Percentiles rank a stretch among this genome's conserved stretches.
These are phyloP conservation scores for Pangasius krempfi DNA, from an alignment of 2,797 vertebrate species.

Conservation along the genomic window DNA sequence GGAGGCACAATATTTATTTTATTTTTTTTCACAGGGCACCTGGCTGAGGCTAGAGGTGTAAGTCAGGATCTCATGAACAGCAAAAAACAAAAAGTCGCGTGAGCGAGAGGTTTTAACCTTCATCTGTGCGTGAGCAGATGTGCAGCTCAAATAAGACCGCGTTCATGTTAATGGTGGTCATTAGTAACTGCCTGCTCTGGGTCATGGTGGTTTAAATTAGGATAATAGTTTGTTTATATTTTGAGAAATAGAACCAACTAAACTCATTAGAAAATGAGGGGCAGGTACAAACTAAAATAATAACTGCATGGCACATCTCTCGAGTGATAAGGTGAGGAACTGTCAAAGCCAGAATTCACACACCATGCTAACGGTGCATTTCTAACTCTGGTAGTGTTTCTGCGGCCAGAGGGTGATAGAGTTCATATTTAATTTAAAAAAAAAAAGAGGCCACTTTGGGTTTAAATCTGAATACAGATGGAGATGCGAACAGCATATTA, in stretches of 20 bases:
- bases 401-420: neutral
- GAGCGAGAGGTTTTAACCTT: neutral
- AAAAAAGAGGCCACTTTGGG: neutral
- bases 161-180: neutral
- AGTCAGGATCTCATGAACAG: neutral
- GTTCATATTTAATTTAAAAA: neutral
- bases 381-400: neutral
- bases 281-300: neutral
- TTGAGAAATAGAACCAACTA: neutral
- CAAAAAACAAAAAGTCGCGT: neutral
- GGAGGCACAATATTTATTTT: neutral
- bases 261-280: neutral
- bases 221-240: neutral
- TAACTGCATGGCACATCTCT: neutral
- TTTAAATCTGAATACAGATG: neutral
- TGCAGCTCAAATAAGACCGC: neutral
- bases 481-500: neutral
- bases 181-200: neutral
- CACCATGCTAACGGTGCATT: neutral
- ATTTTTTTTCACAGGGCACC: neutral
- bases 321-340: neutral
- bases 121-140: neutral
- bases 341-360: conserved; percentile 1
- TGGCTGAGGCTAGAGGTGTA: neutral
- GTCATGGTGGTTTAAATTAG: neutral